phyloP scores from a whole-genome alignment of 2,113 vertebrate species.

The Tretioscincus oriximinensis region DNA sequence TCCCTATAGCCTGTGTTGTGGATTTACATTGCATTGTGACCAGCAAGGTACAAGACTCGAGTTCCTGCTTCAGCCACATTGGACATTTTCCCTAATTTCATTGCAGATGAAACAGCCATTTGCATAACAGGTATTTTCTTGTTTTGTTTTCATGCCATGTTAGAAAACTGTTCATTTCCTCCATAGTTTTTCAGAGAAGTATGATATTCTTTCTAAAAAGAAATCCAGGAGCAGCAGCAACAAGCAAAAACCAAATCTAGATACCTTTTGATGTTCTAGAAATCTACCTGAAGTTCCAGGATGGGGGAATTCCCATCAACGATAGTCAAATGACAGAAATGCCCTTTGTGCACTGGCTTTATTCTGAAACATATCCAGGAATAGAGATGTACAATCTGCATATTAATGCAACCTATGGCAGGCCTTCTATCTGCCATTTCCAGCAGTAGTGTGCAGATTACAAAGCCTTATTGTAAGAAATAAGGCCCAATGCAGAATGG shows the following conservation, averaged over 20 bases:
- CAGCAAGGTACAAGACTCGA: not conserved
- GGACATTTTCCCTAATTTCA: conserved; percentile 53
- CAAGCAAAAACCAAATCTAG: not conserved
- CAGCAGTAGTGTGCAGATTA: no score
- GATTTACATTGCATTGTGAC: conserved; percentile 7
- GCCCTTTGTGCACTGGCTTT: no score
- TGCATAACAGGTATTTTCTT: conserved; percentile 27
- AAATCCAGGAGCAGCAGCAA: not conserved
- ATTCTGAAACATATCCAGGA: no score
- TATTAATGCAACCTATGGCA: no score
- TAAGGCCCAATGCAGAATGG: no score
- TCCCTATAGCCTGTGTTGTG: conserved; percentile 9
- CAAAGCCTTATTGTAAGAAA: no score
- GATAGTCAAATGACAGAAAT: no score
- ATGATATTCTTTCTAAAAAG: accelerated
- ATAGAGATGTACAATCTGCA: no score
- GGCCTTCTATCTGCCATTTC: no score
- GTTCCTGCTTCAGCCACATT: conserved; percentile 41
- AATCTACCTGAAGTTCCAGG: not conserved
- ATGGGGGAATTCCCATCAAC: no score
- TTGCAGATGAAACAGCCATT: conserved; percentile 15
- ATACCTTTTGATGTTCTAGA: not conserved
- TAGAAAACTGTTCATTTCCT: not conserved
- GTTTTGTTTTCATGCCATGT: conserved; percentile 31
- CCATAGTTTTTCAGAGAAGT: not conserved